Evolutionary conservation across 2,113 vertebrate genomes (phyloP).

Genomic region (Coryphaenoides rupestris): DNA sequence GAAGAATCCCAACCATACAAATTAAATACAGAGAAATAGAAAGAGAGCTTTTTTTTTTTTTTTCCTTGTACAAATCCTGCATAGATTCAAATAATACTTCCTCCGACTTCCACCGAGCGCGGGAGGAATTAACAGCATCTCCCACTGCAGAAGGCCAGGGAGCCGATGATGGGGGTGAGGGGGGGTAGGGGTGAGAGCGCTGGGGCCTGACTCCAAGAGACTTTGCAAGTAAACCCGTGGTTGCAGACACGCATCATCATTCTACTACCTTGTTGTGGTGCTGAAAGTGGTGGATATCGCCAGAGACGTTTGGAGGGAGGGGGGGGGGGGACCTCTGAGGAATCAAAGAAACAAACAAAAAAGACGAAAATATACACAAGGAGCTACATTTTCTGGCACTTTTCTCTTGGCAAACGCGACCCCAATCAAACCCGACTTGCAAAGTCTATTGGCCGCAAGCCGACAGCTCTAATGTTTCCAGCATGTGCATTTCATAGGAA

Average conservation of each 20-base stretch:
- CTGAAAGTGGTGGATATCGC: no score
- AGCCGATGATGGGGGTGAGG: conserved; percentile 53
- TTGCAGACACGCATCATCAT: neutral
- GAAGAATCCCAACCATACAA: conserved; percentile 41
- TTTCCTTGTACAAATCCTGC: conserved; percentile 63
- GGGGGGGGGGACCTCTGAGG: no score
- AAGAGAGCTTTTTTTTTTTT: conserved; percentile 26
- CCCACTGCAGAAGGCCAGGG: conserved; percentile 60
- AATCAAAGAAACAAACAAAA: no score
- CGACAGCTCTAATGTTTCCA: conserved; percentile 41
- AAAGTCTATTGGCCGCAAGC: conserved; percentile 29
- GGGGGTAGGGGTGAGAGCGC: no score
- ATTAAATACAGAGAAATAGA: conserved; percentile 23
- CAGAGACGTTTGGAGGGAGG: no score
- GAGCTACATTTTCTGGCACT: conserved; percentile 8
- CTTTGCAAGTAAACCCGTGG: neutral
- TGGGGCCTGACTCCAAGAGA: conserved; percentile 45
- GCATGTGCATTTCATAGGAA: conserved; percentile 34
- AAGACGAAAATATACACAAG: no score
- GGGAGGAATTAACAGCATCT: conserved; percentile 67
- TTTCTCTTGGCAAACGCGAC: conserved; percentile 1
- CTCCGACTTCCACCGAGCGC: conserved; percentile 47
- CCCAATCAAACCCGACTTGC: neutral
- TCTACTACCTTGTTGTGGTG: no score
- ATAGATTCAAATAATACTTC: conserved; percentile 70